A percentile compares a stretch with the other conserved stretches of the same genome.
Evolutionary conservation across 2,113 vertebrate species (phyloP).

Genomic region (Sebastes fasciatus): DNA sequence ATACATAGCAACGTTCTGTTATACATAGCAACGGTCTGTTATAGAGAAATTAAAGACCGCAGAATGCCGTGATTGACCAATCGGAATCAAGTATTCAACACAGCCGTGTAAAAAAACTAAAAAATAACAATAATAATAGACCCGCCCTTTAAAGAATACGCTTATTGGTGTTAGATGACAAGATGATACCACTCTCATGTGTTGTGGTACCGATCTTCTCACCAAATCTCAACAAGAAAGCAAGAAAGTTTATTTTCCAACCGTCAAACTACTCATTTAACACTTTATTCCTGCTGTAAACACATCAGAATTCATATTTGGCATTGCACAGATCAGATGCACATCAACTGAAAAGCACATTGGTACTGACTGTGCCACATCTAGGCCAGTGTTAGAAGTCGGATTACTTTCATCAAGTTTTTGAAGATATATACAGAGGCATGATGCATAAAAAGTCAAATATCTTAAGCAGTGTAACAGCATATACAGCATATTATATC

Average conservation of each 20-base stretch:
- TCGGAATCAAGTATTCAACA: too few relatives aligned
- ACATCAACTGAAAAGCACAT: conserved; percentile 4
- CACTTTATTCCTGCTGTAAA: not conserved
- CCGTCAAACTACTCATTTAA: not conserved
- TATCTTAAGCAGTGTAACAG: not conserved
- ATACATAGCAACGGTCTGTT: too few relatives aligned
- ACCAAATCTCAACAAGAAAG: not conserved
- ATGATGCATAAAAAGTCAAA: not conserved
- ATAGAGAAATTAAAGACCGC: too few relatives aligned
- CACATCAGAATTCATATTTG: not conserved
- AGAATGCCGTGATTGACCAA: too few relatives aligned
- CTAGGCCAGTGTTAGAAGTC: not conserved
- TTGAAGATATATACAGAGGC: not conserved
- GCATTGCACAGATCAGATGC: not conserved
- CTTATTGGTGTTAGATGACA: not conserved
- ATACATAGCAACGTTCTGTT: too few relatives aligned
- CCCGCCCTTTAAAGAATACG: not conserved
- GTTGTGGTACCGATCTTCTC: not conserved
- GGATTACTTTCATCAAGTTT: not conserved
- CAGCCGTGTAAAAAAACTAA: too few relatives aligned
- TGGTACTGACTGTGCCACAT: not conserved
- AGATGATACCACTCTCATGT: not conserved
- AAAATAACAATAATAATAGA: too few relatives aligned
- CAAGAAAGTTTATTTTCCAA: not conserved
- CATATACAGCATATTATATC: not conserved